A percentile compares a stretch with the other conserved stretches of the same genome.
phyloP scores from a whole-genome alignment of 2,888 invertebrate genomes.

The Drosophila pseudotalamancana region DNA sequence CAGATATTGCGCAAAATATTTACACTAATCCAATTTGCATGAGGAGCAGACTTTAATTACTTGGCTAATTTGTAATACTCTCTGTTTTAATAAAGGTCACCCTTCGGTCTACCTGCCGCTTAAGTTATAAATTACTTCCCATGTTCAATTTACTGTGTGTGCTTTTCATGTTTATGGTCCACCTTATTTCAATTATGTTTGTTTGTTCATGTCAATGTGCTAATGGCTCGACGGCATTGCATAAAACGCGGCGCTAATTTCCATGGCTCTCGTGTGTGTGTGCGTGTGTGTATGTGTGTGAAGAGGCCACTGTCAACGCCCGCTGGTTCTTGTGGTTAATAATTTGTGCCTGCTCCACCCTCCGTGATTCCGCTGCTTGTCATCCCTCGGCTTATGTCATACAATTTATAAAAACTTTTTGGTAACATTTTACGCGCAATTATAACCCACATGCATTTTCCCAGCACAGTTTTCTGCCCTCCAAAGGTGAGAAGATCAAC shows the following conservation, averaged over 20 bases:
- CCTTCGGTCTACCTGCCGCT: too few species aligned
- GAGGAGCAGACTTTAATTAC: too few species aligned
- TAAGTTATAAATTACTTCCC: too few species aligned
- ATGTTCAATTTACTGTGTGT: too few species aligned
- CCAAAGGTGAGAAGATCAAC: not conserved
- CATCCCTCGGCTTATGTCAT: slow-evolving; percentile 50
- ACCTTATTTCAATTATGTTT: too few species aligned
- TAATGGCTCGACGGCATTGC: slow-evolving; percentile 66
- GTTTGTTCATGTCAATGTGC: slow-evolving; percentile 63
- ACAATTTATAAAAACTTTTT: slow-evolving; percentile 53
- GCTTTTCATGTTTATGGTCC: too few species aligned
- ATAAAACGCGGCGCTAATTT: slow-evolving; percentile 64
- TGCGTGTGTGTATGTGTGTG: slow-evolving; percentile 23
- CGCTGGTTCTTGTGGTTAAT: slow-evolving; percentile 42
- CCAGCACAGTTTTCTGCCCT: not conserved
- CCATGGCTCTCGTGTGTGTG: slow-evolving; percentile 39
- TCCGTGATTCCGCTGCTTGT: slow-evolving; percentile 2
- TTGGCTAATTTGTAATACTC: too few species aligned
- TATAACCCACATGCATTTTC: slow-evolving; percentile 5
- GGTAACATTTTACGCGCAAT: slow-evolving; percentile 35
- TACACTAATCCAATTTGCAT: too few species aligned
- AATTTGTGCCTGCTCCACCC: slow-evolving; percentile 52
- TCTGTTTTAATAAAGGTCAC: too few species aligned
- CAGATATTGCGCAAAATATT: too few species aligned
- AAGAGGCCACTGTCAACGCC: slow-evolving; percentile 51